Conservation (phyloP, 2,888 invertebrate species). For the Cactoblastis cactorum region DNA sequence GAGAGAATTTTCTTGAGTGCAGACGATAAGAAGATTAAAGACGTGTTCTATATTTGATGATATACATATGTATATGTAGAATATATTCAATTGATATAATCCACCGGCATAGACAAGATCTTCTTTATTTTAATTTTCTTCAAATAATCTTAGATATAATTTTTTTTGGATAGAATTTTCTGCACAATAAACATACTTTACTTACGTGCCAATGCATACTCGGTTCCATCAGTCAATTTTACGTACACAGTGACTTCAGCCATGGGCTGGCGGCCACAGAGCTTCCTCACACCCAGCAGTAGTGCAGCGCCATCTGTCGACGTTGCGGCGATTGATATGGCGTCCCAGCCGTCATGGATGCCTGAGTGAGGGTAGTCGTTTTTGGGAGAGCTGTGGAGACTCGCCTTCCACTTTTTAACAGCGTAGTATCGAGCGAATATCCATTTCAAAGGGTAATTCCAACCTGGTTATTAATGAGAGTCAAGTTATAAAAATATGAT, state of each 20-base stretch:
- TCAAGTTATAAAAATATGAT: not conserved
- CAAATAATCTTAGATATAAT: too few species aligned
- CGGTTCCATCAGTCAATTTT: constrained; percentile 53
- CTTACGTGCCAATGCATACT: constrained; percentile 55
- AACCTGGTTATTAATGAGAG: constrained; percentile 42
- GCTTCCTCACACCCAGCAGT: constrained; percentile 72
- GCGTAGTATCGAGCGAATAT: constrained; percentile 55
- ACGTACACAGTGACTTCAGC: constrained; percentile 79
- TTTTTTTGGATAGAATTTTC: too few species aligned
- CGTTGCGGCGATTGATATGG: constrained; percentile 69
- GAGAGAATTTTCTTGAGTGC: too few species aligned
- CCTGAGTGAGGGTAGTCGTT: constrained; percentile 42
- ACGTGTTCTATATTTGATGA: too few species aligned
- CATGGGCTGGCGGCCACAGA: constrained; percentile 58
- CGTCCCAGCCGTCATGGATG: constrained; percentile 54
- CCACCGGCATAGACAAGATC: too few species aligned
- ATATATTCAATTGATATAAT: too few species aligned
- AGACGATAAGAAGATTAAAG: too few species aligned
- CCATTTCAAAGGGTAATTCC: constrained; percentile 69
- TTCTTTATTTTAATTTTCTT: too few species aligned
- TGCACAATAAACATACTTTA: constrained; percentile 20
- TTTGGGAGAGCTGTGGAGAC: constrained; percentile 28
- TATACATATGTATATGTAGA: too few species aligned
- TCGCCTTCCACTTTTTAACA: constrained; percentile 56
- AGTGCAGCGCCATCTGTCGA: constrained; percentile 79